These are phyloP conservation scores for Vidua chalybeata DNA, from an alignment of 2,113 vertebrate genomes.

Conservation along the genomic window DNA sequence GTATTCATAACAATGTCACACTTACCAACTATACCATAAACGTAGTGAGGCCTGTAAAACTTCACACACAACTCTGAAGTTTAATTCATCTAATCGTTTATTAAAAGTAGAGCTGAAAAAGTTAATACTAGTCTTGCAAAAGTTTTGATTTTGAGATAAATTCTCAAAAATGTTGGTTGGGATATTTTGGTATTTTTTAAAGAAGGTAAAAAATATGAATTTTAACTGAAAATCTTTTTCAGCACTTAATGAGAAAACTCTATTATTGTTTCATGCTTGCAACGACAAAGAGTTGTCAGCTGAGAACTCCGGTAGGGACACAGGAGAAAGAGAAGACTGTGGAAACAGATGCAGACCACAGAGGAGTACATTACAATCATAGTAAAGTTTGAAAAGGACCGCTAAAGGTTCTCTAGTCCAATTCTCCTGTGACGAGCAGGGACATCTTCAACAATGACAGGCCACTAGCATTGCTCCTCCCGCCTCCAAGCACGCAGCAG, in stretches of 20 bases:
- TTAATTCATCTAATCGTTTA: not conserved
- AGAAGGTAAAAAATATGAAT: rapidly evolving
- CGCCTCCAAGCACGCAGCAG: rapidly evolving
- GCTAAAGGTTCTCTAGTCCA: not conserved
- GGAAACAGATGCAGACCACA: not conserved
- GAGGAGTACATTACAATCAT: not conserved
- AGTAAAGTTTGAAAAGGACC: not conserved
- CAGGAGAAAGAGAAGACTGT: not conserved
- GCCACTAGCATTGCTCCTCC: not conserved
- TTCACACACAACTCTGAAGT: not conserved
- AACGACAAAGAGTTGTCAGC: not conserved
- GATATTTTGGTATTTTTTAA: not conserved
- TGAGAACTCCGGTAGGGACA: not conserved
- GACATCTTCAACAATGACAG: not conserved
- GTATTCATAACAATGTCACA: not conserved
- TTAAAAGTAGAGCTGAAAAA: not conserved
- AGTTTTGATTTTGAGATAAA: not conserved
- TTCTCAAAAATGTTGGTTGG: not conserved
- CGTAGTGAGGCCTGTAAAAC: not conserved
- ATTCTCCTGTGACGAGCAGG: no score
- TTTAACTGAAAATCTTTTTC: not conserved
- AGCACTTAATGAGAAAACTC: not conserved
- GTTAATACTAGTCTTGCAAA: not conserved
- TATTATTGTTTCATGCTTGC: not conserved
- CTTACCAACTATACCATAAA: not conserved